Conservation (phyloP, 2,113 vertebrate species). For the Orycteropus afer region DNA sequence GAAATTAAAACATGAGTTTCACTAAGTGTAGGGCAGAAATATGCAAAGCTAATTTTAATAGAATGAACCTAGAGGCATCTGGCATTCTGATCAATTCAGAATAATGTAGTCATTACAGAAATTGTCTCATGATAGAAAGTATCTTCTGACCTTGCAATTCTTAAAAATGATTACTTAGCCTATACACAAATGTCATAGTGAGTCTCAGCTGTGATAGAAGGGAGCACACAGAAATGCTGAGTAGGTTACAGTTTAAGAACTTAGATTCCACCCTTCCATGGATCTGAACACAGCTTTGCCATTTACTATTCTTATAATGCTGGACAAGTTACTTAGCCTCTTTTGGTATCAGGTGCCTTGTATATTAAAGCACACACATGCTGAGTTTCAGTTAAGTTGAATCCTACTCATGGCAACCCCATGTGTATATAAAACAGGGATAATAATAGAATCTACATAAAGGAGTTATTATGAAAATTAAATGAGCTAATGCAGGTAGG, state of each 20-base stretch:
- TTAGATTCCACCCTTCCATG: not conserved
- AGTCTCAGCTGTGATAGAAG: not conserved
- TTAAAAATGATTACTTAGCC: conserved; percentile 59
- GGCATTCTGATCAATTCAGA: conserved; percentile 62
- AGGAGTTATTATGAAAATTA: too few relatives aligned
- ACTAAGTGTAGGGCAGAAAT: conserved; percentile 42
- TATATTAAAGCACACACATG: not conserved
- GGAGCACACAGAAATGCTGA: not conserved
- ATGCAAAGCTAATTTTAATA: conserved; percentile 71
- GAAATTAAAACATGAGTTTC: conserved; percentile 68
- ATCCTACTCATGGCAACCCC: not conserved
- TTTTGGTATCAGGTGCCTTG: not conserved
- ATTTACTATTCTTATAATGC: not conserved
- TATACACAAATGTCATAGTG: not conserved
- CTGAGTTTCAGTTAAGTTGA: not conserved
- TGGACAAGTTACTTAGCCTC: not conserved
- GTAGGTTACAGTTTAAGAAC: not conserved
- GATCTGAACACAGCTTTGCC: not conserved
- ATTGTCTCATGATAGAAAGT: conserved; percentile 53
- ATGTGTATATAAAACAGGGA: not conserved
- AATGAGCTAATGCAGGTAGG: too few relatives aligned
- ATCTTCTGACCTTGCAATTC: conserved; percentile 63
- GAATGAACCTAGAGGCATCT: conserved; percentile 68
- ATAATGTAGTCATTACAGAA: conserved; percentile 62
- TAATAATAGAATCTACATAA: not conserved